These are phyloP conservation scores for Heliangelus exortis DNA, from an alignment of 2,797 vertebrate genomes.

Conservation along the genomic window DNA sequence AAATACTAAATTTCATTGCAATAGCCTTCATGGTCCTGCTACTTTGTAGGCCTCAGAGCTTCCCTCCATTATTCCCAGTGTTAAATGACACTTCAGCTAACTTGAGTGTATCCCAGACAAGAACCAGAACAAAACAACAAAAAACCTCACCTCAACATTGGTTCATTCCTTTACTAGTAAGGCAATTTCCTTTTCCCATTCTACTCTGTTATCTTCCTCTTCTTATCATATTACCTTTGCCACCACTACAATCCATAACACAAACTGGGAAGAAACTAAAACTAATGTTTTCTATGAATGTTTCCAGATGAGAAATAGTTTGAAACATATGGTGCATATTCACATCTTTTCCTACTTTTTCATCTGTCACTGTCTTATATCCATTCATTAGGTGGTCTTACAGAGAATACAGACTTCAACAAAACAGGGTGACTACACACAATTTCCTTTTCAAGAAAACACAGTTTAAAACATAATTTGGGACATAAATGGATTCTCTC, in stretches of 20 bases:
- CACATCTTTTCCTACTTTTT: not conserved
- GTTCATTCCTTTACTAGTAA: not conserved
- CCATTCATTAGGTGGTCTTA: not conserved
- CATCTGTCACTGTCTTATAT: not conserved
- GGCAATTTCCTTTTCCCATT: not conserved
- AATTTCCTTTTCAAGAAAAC: not conserved
- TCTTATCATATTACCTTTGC: not conserved
- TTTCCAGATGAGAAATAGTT: not conserved
- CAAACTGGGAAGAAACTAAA: not conserved
- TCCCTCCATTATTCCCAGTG: not conserved
- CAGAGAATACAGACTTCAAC: not conserved
- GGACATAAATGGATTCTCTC: not conserved
- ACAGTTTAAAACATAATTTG: not conserved
- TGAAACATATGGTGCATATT: not conserved
- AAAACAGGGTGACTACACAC: not conserved
- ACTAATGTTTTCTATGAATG: not conserved
- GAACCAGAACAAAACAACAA: not conserved
- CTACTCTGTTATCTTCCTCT: not conserved
- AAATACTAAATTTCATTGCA: not conserved
- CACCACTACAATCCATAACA: not conserved
- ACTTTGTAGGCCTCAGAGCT: not conserved
- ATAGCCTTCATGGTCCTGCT: not conserved
- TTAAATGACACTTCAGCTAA: not conserved
- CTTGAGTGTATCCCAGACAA: not conserved
- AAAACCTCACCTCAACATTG: not conserved